Evolutionary conservation across 2,888 invertebrate genomes (phyloP), one percentile per base, ranked within the genome.

Genomic region (Mesoligia furuncula): DNA sequence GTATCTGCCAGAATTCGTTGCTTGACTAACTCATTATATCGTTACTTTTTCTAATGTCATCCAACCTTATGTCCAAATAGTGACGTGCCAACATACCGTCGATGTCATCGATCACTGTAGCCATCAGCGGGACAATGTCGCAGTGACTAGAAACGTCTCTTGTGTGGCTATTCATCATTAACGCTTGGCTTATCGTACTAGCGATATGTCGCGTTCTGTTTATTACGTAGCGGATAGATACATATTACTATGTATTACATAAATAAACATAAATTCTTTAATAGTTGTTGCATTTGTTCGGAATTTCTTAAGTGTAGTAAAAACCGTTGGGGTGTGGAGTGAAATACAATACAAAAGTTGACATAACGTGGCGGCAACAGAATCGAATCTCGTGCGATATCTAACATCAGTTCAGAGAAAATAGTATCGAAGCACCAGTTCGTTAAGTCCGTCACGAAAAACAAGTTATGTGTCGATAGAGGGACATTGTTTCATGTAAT

Each of bases 351-450:
- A 45, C 54, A 45, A 13, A 24, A 36, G 36, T 64, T 31, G 36
- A 39, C 0, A 24, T 24, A 20, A 61, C 45, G n/a, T 36, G 48
- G 17, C 31, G 5, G 75, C 36, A 74, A 64, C 68, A 65, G 17
- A 77, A 85, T 78, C 17, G 70, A 83, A 83, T 85, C 73, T 71
- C 65, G 54, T 78, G 70, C 51, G 39, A 79, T 67, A 78, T 68
- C 59, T 79, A 74, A 75, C 70, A 66, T 73, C 42, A 39, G 42
- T 78, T 51, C 73, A 51, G 51, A 70, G 79, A 65, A 86, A 83
- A 79, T 85, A 73, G 54, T 61, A 61, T 54, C 31, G 36, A 20
- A 24, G 31, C 27, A 54, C 51, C 73, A 77, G 84, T 79, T 85
- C 86, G 74, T 86, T 85, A 86, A 66, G 69, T 69, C 45, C 59